Evolutionary conservation across 1,140 invertebrate species (phyloP), one percentile per base, ranked within the genome.

Genomic region (Apis dorsata): DNA sequence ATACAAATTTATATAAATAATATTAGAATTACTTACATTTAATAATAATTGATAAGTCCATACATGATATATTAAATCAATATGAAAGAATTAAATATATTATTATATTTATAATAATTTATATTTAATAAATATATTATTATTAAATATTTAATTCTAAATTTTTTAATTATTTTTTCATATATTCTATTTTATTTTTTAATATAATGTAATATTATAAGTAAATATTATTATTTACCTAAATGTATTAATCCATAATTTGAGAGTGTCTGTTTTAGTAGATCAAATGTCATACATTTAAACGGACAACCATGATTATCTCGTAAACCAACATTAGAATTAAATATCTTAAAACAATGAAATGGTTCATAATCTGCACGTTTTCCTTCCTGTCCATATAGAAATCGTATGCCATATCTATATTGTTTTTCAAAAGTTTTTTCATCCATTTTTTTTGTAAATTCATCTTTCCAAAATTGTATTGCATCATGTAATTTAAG

Each of bases 241-340:
- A 95, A 92, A 65, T 91, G 69, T 72, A 94, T 93, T 19, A 98
- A 91, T 86, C 96, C 95, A 89, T 96, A 96, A 62, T 95, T 94
- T 75, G 94, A 91, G 13, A 99, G 93, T 93, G 96, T 97, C 87
- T 96, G 95, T 91, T 96, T 97, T 55, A 99, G 94, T 51, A 95
- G 91, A 51, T 94, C 91, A 57, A 92, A 89, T 93, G 98, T 97
- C 92, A 95, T 96, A 90, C 98, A 96, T 91, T 96, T 97, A 90
- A 97, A 99, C 19, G 98, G 98, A 95, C 99, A 99, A 17, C 98
- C 99, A 93, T 99, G 98, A 91, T 95, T 95, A 90, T 99, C 98
- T n/a, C 97, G 97, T 49, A 96, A 94, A 1, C 96, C 97, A 5
- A 97, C 95, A 93, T 94, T 96, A 3, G 94, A 94, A 89, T 95